phyloP scores from a whole-genome alignment of 2,797 vertebrate genomes.

The Rhincodon typus region DNA sequence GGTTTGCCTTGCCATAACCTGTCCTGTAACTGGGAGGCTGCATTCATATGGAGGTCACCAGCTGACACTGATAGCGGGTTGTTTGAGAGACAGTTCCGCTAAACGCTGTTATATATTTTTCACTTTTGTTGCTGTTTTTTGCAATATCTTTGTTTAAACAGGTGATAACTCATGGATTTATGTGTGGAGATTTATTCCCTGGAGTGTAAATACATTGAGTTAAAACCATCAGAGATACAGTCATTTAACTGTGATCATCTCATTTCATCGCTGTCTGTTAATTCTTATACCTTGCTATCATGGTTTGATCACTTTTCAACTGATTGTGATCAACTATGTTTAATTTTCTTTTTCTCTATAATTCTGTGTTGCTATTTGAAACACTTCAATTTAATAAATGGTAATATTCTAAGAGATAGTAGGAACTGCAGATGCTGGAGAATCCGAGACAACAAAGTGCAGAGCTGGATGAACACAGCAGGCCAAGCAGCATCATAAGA shows the following conservation, averaged over 20 bases:
- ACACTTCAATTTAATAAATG: slow-evolving; percentile 5
- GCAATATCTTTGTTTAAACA: background rate
- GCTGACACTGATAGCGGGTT: background rate
- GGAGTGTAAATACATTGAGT: background rate
- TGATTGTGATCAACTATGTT: slow-evolving; percentile 17
- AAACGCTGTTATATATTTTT: background rate
- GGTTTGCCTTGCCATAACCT: background rate
- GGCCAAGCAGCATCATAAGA: too few relatives aligned
- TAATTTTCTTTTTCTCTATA: slow-evolving; percentile 12
- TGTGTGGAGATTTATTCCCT: background rate
- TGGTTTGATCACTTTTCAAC: background rate
- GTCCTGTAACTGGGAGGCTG: background rate
- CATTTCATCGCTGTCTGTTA: slow-evolving; percentile 16
- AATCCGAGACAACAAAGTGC: too few relatives aligned
- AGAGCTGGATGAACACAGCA: too few relatives aligned
- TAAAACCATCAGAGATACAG: background rate
- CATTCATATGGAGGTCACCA: background rate
- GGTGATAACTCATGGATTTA: background rate
- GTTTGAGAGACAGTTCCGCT: background rate
- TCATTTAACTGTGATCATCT: slow-evolving; percentile 27
- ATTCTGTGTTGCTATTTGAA: background rate
- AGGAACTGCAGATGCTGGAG: too few relatives aligned
- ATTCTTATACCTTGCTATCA: background rate
- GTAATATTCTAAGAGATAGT: background rate
- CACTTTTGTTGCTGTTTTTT: background rate